Conservation (phyloP, 2,888 invertebrate genomes). For the Callimorpha dominula region DNA sequence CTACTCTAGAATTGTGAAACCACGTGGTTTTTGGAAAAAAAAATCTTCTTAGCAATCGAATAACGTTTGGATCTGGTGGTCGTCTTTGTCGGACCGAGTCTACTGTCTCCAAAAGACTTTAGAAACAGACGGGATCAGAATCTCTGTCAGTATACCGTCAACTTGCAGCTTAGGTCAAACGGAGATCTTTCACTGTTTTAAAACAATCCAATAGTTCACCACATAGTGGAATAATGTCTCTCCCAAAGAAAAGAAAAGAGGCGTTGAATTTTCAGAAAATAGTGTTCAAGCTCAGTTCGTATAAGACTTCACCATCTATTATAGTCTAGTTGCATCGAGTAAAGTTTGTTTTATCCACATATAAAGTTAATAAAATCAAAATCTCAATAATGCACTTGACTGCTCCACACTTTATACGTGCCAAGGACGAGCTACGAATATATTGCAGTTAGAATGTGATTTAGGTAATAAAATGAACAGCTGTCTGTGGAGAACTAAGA, state of each 20-base stretch:
- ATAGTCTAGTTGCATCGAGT: neutral
- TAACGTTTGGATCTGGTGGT: no score
- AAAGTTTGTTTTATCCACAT: no score
- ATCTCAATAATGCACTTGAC: neutral
- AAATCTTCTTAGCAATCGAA: no score
- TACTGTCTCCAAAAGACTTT: no score
- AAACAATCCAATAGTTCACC: neutral
- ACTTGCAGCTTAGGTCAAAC: no score
- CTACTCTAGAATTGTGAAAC: no score
- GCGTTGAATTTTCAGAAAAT: neutral
- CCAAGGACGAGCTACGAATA: neutral
- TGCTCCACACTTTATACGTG: neutral
- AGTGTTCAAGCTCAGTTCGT: neutral
- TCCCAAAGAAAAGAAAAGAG: neutral
- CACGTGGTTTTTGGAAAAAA: no score
- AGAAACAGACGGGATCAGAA: no score
- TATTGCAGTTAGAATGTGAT: constrained; percentile 1
- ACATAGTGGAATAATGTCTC: no score
- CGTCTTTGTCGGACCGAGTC: no score
- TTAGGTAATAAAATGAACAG: constrained; percentile 4
- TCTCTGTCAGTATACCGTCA: no score
- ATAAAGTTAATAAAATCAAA: neutral
- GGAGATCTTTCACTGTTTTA: neutral
- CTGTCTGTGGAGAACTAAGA: neutral
- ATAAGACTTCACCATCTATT: neutral